Base-by-base conservation (phyloP, 2,888 invertebrate species). In the Stramonita haemastoma region DNA sequence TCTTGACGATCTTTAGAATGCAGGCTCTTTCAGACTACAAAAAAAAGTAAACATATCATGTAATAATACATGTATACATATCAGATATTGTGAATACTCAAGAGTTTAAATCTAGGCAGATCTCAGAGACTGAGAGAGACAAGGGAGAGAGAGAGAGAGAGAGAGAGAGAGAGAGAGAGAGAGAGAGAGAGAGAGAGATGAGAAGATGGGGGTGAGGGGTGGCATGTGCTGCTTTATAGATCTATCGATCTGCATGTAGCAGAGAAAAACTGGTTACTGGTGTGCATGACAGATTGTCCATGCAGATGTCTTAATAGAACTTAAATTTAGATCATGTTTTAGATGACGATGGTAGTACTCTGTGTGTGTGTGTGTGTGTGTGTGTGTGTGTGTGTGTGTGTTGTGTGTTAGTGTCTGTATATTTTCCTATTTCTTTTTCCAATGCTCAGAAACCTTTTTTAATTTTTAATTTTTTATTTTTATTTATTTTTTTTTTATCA, bases 321-420 rank as follows among this genome's bases (percentile, higher is more conserved):
- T 22, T 73, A 13, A n/a, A 11, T 13, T 11, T n/a, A n/a, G 0
- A 26, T 22, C 8, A 6, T n/a, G 73, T 73, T n/a, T n/a, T n/a
- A 26, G n/a, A 6, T 11, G 22, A 11, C n/a, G n/a, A 26, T 1
- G 22, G 5, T 73, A n/a, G 0, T 4, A 26, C 1, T 73, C n/a
- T 73, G 73, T 73, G 29, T 73, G 73, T 73, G n/a, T 73, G 73
- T 73, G 73, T 73, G 73, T 73, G 73, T 73, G 60, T 60, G 60
- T 60, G 60, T 60, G 22, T 60, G 60, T 60, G 6, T n/a, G n/a
- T n/a, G n/a, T 73, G n/a, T 8, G n/a, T n/a, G 73, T 13, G 11
- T 26, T 29, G 26, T n/a, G 73, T 73, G n/a, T 1, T 70, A 17
- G 57, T 8, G 57, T 13, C 57, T 57, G 57, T 13, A 13, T 8